Base-by-base conservation (phyloP, 2,113 vertebrate species). In the Haliaeetus leucogaster region DNA sequence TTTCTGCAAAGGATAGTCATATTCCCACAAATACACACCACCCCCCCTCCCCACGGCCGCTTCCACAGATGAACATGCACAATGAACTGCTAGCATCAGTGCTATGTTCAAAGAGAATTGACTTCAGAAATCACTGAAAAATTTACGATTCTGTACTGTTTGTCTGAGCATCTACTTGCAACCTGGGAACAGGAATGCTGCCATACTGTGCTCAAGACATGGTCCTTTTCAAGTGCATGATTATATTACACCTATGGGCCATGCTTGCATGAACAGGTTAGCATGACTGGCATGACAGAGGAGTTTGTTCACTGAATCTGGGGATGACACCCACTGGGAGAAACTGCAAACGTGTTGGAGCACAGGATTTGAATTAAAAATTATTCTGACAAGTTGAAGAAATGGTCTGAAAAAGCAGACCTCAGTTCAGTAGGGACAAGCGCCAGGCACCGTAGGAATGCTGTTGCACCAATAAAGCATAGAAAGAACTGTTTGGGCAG, bases 401-500 rank as follows among this genome's bases (percentile, higher is more conserved):
- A 90, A 58, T 2, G 42, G 36, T 20, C 65, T 53, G 70, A 40
- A 63, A n/a, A 48, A 27, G 20, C 3, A 55, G 83, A 38, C 11
- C 47, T 86, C 16, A 1, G 0, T 7, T 36, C 47, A 50, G 47
- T 1, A 76, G 52, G 85, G 59, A 53, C 7, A 52, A 48, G 61
- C 7, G 47, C 38, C 86, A 53, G 82, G 82, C 10, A 13, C 25
- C 1, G 0, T 0, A 22, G 42, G 9, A 40, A 30, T 2, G 36
- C 0, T 1, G 17, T 53, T 29, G 56, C 23, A 45, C 17, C n/a
- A 26, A 3, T 3, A 29, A 43, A 43, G 63, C 16, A 25, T 1
- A 23, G 80, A 10, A 73, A 36, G 65, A 43, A 4, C 0, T 1
- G 13, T 32, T n/a, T 23, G 84, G 68, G 59, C 14, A 62, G 73